Percentiles rank a stretch among this genome's conserved stretches.
phyloP scores from a whole-genome alignment of 1,140 invertebrate species.

The Bombus balteatus region DNA sequence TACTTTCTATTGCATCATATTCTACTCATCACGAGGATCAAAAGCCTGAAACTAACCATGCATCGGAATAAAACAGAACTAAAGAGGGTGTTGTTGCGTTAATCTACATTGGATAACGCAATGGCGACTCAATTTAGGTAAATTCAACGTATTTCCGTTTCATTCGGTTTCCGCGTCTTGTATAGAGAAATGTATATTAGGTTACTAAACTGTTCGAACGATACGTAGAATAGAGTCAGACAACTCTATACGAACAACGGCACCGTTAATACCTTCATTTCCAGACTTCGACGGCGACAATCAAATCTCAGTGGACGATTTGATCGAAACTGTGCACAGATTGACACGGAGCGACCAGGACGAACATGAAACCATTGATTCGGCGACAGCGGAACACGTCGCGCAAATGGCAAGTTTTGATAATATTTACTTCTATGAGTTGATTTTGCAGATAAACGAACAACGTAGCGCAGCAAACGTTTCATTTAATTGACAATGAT shows the following conservation, averaged over 20 bases:
- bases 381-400: constrained; percentile 56
- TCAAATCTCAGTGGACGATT: constrained; percentile 83
- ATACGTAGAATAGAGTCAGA: background rate
- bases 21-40: no score
- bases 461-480: background rate
- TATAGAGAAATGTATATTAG: background rate
- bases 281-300: constrained; percentile 85
- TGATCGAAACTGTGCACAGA: constrained; percentile 82
- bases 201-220: background rate
- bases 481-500: background rate
- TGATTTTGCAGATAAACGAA: background rate
- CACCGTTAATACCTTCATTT: constrained; percentile 65
- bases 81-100: no score
- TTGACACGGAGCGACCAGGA: constrained; percentile 73
- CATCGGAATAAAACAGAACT: no score
- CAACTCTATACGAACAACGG: constrained; percentile 8
- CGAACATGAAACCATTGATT: constrained; percentile 53
- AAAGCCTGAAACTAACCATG: no score
- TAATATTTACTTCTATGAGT: constrained; percentile 16
- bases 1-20: no score
- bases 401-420: constrained; percentile 65
- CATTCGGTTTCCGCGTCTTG: background rate
- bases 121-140: background rate
- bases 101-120: background rate
- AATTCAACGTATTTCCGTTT: constrained; percentile 3